Base-by-base conservation (phyloP, 2,113 vertebrate genomes). In the Phyllostomus hastatus region DNA sequence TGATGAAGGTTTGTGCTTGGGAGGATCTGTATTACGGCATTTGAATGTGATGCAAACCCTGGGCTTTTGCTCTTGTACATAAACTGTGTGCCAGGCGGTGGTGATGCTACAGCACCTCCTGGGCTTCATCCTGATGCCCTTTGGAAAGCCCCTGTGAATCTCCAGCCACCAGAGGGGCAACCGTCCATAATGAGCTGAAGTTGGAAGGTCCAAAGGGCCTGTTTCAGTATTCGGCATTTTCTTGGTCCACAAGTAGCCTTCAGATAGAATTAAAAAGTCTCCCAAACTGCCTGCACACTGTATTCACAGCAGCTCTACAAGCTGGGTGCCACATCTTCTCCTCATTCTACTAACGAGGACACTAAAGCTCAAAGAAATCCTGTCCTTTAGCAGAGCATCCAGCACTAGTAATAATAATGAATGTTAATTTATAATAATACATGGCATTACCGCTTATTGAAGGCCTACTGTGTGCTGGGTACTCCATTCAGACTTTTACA, bases 71-170 rank as follows among this genome's bases (percentile, higher is more conserved):
- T 82, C 83, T 86, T 12, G 8, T 15, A 22, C 14, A 12, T 2
- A 46, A 33, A 9, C 54, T 0, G 19, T 12, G 2, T 83, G 17
- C 54, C 31, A 15, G 52, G 35, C 0, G 1, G 7, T 0, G 9
- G 35, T 16, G 17, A 8, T 3, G 1, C 43, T n/a, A 7, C 54
- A 57, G 2, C 54, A 57, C 20, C 54, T 57, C 54, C 59, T 14
- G 5, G n/a, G 54, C 33, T 90, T 64, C 35, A 57, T 64, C 46
- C 50, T 54, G 33, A 76, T 10, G 33, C 15, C 0, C 41, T 75
- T 33, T 14, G 31, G 28, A 64, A 81, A 38, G 78, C 9, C 26
- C 31, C 26, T 35, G 35, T 69, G 33, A 11, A 16, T 41, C 46
- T 31, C n/a, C 31, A 20, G 59, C 24, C 5, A 14, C 17, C 7